Percentiles rank a stretch among this genome's conserved stretches.
These are phyloP conservation scores for Melanotus villosus DNA, from an alignment of 2,888 invertebrate genomes.

Conservation along the genomic window DNA sequence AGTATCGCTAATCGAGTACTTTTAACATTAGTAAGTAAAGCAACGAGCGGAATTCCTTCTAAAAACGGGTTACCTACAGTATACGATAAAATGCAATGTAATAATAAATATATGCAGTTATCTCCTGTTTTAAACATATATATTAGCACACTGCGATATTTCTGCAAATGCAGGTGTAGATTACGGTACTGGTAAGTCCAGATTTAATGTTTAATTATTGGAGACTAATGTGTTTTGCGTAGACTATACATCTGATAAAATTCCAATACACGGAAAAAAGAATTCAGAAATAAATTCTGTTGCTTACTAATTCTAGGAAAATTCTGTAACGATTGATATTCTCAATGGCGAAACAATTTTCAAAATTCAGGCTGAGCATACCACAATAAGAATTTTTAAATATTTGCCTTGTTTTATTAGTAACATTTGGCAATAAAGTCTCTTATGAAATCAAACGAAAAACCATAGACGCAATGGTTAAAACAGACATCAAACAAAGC, in stretches of 20 bases:
- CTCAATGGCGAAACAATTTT: too few relatives aligned
- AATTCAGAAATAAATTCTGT: not conserved
- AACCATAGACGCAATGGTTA: too few relatives aligned
- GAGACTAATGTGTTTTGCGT: constrained; percentile 1
- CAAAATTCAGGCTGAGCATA: too few relatives aligned
- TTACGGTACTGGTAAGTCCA: not conserved
- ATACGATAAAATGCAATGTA: constrained; percentile 17
- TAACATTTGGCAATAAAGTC: too few relatives aligned
- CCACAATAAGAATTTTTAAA: too few relatives aligned
- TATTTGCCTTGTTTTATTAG: too few relatives aligned
- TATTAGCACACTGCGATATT: constrained; percentile 15
- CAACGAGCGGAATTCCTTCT: constrained; percentile 7
- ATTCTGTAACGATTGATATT: too few relatives aligned
- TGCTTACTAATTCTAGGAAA: too few relatives aligned
- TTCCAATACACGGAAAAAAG: not conserved
- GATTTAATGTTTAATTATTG: constrained; percentile 9
- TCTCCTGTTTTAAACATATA: constrained; percentile 10
- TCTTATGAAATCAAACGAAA: too few relatives aligned
- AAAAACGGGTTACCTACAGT: constrained; percentile 14
- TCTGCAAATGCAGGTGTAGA: constrained; percentile 21
- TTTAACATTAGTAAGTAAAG: constrained; percentile 5
- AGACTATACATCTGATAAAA: constrained; percentile 2
- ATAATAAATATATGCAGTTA: constrained; percentile 31
- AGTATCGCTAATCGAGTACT: not conserved
- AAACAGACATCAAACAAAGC: too few relatives aligned